Base-by-base conservation (phyloP, 2,797 vertebrate species). In the Rhynchotus rufescens region DNA sequence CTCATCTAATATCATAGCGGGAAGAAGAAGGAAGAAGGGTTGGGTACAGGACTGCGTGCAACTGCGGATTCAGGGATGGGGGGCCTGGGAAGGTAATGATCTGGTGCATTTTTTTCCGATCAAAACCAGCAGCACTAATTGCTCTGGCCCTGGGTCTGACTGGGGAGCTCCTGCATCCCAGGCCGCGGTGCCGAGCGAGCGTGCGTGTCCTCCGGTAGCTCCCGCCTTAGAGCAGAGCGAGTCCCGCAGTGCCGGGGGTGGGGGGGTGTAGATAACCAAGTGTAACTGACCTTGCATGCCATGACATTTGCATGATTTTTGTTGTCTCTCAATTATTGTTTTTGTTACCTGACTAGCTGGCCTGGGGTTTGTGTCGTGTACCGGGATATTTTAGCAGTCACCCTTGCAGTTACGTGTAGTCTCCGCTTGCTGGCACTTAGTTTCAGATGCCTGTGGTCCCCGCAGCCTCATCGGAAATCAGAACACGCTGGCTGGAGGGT, bases 1-100 rank as follows among this genome's bases (percentile, higher is more conserved):
- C 96, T 96, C 96, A 94, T 95, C 95, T 97, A 95, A 96, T 94
- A 97, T 95, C 93, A 69, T 82, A 96, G 91, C 57, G 96, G 96
- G 97, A 96, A 82, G 92, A 73, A 97, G 90, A 80, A 91, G 87
- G 69, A 92, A 93, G 93, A 86, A 87, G 90, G 92, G 59, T 73
- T 92, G 80, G 92, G 74, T 66, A 15, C 65, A 80, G 83, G 68
- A 65, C 78, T 65, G 19, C 59, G 4, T 38, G 75, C 3, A 8
- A 54, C 61, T 60, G 88, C 72, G 83, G 73, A 71, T 47, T 91
- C 36, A 52, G 62, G 45, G 57, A 17, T 14, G 81, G 86, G 83
- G 32, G 65, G 82, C 38, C 82, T 92, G 91, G 88, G 61, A 47
- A 92, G 62, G 36, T 23, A 45, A 90, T 6, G n/a, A 89, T 82